A percentile compares a stretch with the other conserved stretches of the same genome.
Conservation (phyloP, 2,888 invertebrate genomes). For the Mythimna vitellina region DNA sequence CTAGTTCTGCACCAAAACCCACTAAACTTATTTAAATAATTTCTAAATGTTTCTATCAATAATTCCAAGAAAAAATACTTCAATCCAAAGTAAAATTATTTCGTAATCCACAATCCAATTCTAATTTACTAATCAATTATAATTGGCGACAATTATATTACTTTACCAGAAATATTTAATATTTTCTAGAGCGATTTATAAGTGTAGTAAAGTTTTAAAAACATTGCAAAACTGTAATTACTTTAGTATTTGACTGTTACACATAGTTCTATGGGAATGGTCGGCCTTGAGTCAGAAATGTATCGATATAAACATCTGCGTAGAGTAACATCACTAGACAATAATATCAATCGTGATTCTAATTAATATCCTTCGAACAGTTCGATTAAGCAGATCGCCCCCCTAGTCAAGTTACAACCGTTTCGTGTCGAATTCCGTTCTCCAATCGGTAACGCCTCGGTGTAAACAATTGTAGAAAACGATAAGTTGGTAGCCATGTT, state of each 20-base stretch:
- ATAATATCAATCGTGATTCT: conserved; percentile 26
- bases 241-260: conserved; percentile 39
- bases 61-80: not conserved
- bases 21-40: not conserved
- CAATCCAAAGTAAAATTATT: not conserved
- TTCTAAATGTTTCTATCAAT: not conserved
- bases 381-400: not conserved
- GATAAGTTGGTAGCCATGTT: too few species aligned
- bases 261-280: conserved; percentile 37
- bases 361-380: conserved; percentile 1
- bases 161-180: conserved; percentile 11
- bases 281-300: conserved; percentile 38
- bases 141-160: conserved; percentile 14
- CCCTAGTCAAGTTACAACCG: too few species aligned
- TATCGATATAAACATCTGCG: conserved; percentile 29
- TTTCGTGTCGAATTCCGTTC: too few species aligned
- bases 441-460: too few species aligned
- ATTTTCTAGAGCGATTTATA: conserved; percentile 33
- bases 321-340: conserved; percentile 44
- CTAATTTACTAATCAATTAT: conserved; percentile 6
- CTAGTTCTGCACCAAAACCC: too few species aligned
- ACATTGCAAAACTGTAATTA: conserved; percentile 45
- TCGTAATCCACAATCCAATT: not conserved
- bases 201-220: conserved; percentile 33
- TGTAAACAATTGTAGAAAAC: too few species aligned